These are phyloP conservation scores for Aphrocallistes beatrix DNA, from an alignment of 37 sponge, comb jelly and placozoan species.

Conservation along the genomic window DNA sequence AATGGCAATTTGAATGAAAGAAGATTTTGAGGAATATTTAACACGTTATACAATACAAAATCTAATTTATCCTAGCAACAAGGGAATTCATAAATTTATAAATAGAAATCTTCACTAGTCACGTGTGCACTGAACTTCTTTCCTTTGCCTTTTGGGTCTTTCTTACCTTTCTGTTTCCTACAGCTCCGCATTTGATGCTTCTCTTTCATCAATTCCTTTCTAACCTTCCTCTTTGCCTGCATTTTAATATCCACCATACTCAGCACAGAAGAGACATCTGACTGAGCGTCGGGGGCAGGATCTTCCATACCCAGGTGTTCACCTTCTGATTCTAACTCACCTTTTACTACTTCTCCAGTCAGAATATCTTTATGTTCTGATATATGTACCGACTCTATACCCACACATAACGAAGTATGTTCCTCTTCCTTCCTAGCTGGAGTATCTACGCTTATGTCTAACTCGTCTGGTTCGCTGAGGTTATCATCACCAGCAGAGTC, in stretches of 20 bases:
- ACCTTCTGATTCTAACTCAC: background rate
- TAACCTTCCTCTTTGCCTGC: slow-evolving; percentile 16
- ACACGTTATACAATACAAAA: background rate
- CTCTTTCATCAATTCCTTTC: slow-evolving; percentile 14
- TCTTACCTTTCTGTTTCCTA: background rate
- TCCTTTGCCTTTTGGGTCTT: background rate
- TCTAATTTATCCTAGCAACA: background rate
- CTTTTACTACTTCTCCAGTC: background rate
- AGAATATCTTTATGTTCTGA: background rate
- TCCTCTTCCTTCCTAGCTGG: background rate
- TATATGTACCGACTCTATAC: background rate
- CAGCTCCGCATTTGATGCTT: background rate
- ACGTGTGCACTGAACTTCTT: slow-evolving; percentile 2
- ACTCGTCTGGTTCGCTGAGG: background rate
- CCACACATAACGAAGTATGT: background rate
- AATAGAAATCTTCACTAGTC: background rate
- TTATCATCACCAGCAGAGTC: background rate
- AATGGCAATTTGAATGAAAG: background rate
- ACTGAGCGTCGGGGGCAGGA: background rate
- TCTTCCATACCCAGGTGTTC: background rate
- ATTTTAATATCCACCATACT: slow-evolving; percentile 15
- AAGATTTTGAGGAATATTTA: background rate
- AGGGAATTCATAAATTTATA: background rate
- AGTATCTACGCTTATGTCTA: background rate
- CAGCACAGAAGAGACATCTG: background rate